Conservation (phyloP, 2,113 vertebrate species). For the Natator depressus region DNA sequence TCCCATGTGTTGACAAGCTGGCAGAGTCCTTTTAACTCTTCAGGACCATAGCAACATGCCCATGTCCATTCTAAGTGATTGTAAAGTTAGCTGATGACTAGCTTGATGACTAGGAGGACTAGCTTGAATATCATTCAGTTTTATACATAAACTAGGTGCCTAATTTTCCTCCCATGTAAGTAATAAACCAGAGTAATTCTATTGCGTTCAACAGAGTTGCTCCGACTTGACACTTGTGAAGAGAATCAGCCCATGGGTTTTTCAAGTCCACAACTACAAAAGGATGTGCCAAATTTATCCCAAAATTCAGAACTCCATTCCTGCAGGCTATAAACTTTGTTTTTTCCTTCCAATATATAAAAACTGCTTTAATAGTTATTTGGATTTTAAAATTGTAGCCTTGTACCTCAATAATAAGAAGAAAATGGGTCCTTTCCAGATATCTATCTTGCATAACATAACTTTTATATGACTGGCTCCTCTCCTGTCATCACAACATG, state of each 20-base stretch:
- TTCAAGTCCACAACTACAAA: neutral
- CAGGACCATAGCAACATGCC: neutral
- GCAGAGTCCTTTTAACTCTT: neutral
- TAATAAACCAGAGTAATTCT: neutral
- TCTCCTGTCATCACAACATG: neutral
- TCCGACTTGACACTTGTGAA: neutral
- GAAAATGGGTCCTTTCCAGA: neutral
- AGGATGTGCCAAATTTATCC: neutral
- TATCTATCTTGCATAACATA: neutral
- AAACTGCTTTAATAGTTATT: too few relatives aligned
- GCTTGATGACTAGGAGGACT: neutral
- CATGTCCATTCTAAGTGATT: neutral
- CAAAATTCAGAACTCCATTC: neutral
- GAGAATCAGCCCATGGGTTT: neutral
- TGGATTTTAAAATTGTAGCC: neutral
- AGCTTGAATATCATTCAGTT: neutral
- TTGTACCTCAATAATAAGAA: neutral
- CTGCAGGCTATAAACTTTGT: neutral
- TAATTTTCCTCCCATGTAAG: neutral
- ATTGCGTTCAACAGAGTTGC: neutral
- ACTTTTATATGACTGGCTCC: neutral
- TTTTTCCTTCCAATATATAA: neutral
- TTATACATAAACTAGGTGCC: neutral
- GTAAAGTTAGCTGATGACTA: neutral
- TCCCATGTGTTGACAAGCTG: neutral